Evolutionary conservation across 2,797 vertebrate species (phyloP), one percentile per base, ranked within the genome.

Genomic region (Schizopygopsis pylzovi): DNA sequence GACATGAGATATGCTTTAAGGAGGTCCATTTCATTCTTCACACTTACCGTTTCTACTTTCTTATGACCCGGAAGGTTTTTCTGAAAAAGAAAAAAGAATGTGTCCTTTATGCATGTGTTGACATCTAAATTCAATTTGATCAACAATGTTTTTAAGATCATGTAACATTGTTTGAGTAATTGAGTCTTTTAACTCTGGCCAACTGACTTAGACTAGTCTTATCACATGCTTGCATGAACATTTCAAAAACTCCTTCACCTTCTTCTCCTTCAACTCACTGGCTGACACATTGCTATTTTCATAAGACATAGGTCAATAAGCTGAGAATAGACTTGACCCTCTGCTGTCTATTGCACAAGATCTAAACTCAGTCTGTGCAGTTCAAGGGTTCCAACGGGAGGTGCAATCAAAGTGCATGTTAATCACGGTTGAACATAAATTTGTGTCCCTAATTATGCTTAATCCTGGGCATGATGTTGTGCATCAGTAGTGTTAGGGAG

Each of bases 1-100:
- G 33, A 56, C 33, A 41, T 15, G 7, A 77, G 20, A 77, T 5
- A 41, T n/a, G 52, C 28, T 59, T 41, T 39, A 12, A 37, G 33
- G 6, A 77, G 33, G 11, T 59, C 52, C 11, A 59, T 11, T 59
- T 22, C 3, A 56, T 20, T 78, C 6, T 59, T 56, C 6, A 59
- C 52, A 59, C 75, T 78, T 59, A 78, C 76, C 22, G 37, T 59
- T 25, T 59, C 37, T 16, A 78, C 52, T 41, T 78, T 59, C 52
- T 41, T 78, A 6, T 59, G 37, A 59, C 52, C 76, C 3, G 33
- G 75, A 41, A 59, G 22, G 12, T 59, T 12, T 25, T 20, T 78
- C 76, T 78, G 37, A 78, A 78, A 77, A 59, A 56, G 47, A 49
- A 49, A n/a, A 49, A 76, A 52, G 4, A 33, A 75, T 12, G 72